These are phyloP conservation scores for Chaetodon trifascialis DNA, from an alignment of 2,113 vertebrate species.

Conservation along the genomic window DNA sequence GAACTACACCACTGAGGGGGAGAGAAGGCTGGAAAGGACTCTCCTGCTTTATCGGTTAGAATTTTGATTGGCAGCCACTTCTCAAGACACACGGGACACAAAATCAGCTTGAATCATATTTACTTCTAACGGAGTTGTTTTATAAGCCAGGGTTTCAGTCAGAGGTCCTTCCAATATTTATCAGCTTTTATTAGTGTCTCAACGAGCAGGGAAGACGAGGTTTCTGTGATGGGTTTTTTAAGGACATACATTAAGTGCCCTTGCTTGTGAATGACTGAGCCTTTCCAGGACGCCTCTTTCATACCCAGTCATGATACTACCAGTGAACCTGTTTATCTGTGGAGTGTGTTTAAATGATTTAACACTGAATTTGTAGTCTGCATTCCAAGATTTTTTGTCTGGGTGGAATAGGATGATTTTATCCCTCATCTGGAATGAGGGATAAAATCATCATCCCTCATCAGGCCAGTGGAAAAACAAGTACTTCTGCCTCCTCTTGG, in stretches of 20 bases:
- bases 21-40: neutral
- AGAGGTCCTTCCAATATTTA: neutral
- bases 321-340: no score
- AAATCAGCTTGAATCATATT: neutral
- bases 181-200: neutral
- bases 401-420: neutral
- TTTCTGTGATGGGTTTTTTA: neutral
- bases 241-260: no score
- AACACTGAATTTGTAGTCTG: neutral
- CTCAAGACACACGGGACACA: neutral
- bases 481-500: neutral
- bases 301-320: no score
- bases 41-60: neutral
- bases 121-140: neutral
- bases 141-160: neutral
- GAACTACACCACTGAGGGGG: neutral
- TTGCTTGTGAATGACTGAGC: neutral
- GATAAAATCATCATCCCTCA: no score
- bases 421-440: no score
- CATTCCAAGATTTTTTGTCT: neutral
- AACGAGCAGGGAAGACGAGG: neutral
- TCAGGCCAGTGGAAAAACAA: conserved; percentile 5
- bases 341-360: neutral
- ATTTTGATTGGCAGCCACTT: neutral
- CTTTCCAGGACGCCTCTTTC: no score